Evolutionary conservation across 2,113 vertebrate genomes (phyloP).

Genomic region (Ailurus styani): DNA sequence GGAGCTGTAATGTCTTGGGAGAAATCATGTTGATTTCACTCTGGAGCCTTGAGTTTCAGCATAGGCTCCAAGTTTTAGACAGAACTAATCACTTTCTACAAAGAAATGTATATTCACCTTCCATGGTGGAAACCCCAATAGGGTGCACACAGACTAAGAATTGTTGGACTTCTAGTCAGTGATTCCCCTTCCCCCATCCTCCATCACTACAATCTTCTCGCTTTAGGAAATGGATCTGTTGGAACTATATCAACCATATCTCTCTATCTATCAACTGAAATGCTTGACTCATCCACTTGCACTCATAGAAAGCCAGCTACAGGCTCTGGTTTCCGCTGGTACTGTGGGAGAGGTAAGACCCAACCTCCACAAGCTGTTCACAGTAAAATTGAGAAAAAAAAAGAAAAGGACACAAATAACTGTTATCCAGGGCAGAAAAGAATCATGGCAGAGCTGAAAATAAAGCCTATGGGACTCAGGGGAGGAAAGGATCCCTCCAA

Average conservation of each 20-base stretch:
- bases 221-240: background rate
- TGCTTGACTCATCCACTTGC: background rate
- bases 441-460: background rate
- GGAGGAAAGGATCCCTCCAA: background rate
- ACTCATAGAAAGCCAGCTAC: background rate
- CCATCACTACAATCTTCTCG: too few species aligned
- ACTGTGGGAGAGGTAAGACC: background rate
- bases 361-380: background rate
- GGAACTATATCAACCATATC: background rate
- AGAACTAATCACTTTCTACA: background rate
- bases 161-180: background rate
- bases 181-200: too few species aligned
- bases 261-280: background rate
- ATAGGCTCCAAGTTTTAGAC: background rate
- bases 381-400: background rate
- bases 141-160: background rate
- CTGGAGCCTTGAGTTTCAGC: background rate
- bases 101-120: background rate
- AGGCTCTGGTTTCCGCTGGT: background rate
- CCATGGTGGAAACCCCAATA: background rate
- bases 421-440: background rate
- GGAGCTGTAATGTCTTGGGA: background rate
- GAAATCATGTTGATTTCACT: background rate
- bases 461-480: background rate
- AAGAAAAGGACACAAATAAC: background rate